Evolutionary conservation across 2,797 vertebrate species (phyloP), one percentile per base, ranked within the genome.

Genomic region (Emys orbicularis): DNA sequence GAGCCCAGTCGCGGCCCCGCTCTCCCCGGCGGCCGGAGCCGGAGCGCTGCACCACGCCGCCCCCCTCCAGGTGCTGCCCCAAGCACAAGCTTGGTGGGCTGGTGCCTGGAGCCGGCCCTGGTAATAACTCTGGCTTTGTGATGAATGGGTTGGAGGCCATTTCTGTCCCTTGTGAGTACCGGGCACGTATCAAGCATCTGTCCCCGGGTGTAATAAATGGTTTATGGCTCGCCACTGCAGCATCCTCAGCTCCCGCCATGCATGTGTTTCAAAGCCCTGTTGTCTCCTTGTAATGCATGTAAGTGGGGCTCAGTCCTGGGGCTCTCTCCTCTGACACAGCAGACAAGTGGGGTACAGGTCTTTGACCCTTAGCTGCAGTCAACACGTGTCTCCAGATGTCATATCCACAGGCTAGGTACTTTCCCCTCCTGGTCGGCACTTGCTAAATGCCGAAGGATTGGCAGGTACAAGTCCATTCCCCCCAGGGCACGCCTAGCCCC

Each of bases 391-490:
- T 23, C 27, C 21, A 53, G 41, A 44, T 34, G 79, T 65, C 44
- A 65, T 12, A 15, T 56, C 85, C 54, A 54, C 83, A 65, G 12
- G 56, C 77, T 65, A 65, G 91, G 34, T 49, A 3, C 49, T 4
- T 68, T 83, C 79, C 83, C 50, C 79, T 68, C 84, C 54, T 79
- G n/a, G 34, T 29, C 41, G 4, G 72, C 23, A 41, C 37, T 76
- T 8, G 27, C 84, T 57, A 49, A 16, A 53, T 47, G 21, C 53
- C 6, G 4, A 11, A 47, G 89, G 91, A 86, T 89, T 89, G 87
- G 91, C 87, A 82, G 91, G 88, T 59, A 89, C 91, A 86, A 83
- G 72, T 9, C 50, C 31, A 10, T 65, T 86, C 82, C 87, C 87
- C 83, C 79, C 61, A 37, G 79, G 83, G 86, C 4, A 49, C 77